Percentiles rank a stretch among this genome's conserved stretches.
Evolutionary conservation across 2,888 invertebrate species (phyloP).

Genomic region (Leptodirus hochenwartii): DNA sequence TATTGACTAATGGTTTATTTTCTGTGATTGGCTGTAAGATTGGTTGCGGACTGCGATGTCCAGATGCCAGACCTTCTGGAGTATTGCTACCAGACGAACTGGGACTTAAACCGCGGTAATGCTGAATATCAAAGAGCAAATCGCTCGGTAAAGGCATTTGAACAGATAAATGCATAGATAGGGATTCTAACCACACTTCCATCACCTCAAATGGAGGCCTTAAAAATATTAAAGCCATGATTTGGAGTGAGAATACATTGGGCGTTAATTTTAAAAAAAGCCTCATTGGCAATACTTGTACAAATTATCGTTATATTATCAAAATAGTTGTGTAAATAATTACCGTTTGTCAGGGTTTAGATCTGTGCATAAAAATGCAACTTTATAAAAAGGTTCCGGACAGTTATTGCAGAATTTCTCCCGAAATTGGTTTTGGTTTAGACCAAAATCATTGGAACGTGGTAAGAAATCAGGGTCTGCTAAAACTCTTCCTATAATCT

Average conservation of each 20-base stretch:
- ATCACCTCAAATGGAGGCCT: slow-evolving; percentile 82
- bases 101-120: slow-evolving; percentile 42
- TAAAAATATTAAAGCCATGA: slow-evolving; percentile 12
- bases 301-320: not conserved
- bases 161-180: slow-evolving; percentile 52
- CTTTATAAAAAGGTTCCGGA: slow-evolving; percentile 72
- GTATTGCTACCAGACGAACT: slow-evolving; percentile 40
- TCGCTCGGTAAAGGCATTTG: slow-evolving; percentile 44
- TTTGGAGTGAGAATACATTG: no score
- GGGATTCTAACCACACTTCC: slow-evolving; percentile 71
- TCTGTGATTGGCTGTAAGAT: slow-evolving; percentile 36
- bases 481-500: slow-evolving; percentile 87
- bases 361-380: slow-evolving; percentile 81
- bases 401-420: slow-evolving; percentile 73
- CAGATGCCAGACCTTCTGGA: slow-evolving; percentile 29
- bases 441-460: slow-evolving; percentile 77
- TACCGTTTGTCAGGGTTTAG: slow-evolving; percentile 78
- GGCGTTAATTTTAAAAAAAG: no score
- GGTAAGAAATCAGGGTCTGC: slow-evolving; percentile 92
- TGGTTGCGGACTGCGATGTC: slow-evolving; percentile 23
- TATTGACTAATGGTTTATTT: slow-evolving; percentile 24
- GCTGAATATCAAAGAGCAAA: slow-evolving; percentile 55
- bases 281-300: no score
- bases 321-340: not conserved
- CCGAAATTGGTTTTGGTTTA: slow-evolving; percentile 70